Evolutionary conservation across 1,140 invertebrate species (phyloP).

Genomic region (Ceratitis capitata): DNA sequence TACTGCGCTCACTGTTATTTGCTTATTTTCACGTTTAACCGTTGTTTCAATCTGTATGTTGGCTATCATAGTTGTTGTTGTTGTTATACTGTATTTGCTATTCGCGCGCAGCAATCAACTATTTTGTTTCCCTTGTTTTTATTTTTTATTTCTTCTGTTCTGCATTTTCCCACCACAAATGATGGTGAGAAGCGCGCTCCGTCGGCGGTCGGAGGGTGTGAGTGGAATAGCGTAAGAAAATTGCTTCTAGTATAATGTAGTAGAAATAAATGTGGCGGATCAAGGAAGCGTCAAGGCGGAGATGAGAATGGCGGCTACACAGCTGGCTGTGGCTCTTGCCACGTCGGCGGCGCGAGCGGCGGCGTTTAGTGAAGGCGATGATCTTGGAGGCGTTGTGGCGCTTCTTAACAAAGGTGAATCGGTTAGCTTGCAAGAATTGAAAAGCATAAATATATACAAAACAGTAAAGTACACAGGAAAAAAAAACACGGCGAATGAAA

Average conservation of each 20-base stretch:
- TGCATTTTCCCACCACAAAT: background rate
- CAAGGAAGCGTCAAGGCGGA: constrained; percentile 33
- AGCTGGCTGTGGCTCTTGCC: background rate
- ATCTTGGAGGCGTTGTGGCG: constrained; percentile 10
- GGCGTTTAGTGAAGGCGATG: background rate
- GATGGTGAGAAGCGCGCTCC: no score
- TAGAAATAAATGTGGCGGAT: constrained; percentile 37
- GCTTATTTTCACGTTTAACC: background rate
- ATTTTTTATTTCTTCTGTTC: background rate
- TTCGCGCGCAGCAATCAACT: constrained; percentile 4
- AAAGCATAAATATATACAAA: background rate
- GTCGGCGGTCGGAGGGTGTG: background rate
- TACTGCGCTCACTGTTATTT: background rate
- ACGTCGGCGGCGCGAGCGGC: background rate
- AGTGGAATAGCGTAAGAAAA: background rate
- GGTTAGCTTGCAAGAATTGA: background rate
- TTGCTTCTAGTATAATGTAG: constrained; percentile 37
- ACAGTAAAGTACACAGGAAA: no score
- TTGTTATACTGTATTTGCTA: constrained; percentile 30
- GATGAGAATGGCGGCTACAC: background rate
- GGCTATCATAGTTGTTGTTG: background rate
- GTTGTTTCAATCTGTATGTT: background rate
- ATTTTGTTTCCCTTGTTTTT: background rate
- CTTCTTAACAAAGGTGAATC: background rate
- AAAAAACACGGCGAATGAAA: background rate